Evolutionary conservation across 2,888 invertebrate genomes (phyloP).

Genomic region (Hypsopygia costalis): DNA sequence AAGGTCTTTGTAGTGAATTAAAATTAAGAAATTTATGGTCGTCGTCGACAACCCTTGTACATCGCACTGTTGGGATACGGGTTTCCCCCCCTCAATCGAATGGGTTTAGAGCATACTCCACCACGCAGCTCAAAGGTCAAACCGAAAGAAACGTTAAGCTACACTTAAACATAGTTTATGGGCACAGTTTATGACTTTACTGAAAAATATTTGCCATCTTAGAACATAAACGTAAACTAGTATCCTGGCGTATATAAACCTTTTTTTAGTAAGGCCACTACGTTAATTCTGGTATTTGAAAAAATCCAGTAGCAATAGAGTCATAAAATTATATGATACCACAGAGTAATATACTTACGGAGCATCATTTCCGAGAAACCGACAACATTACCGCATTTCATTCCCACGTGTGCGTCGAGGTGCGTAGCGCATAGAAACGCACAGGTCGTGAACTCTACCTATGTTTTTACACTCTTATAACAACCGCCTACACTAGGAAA

Average conservation of each 20-base stretch:
- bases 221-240: not conserved
- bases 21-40: too few species aligned
- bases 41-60: too few species aligned
- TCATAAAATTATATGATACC: conserved; percentile 1
- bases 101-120: too few species aligned
- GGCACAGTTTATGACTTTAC: too few species aligned
- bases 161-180: too few species aligned
- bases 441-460: conserved; percentile 33
- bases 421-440: conserved; percentile 29
- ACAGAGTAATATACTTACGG: conserved; percentile 12
- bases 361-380: conserved; percentile 27
- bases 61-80: too few species aligned
- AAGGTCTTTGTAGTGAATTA: too few species aligned
- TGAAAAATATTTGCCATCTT: not conserved
- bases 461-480: conserved; percentile 14
- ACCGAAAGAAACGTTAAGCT: too few species aligned
- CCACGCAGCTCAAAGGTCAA: too few species aligned
- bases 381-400: conserved; percentile 22
- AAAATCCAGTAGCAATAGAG: conserved; percentile 1
- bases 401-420: conserved; percentile 35
- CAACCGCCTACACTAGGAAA: conserved; percentile 4
- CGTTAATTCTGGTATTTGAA: not conserved
- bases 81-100: too few species aligned
- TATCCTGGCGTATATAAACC: not conserved
- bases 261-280: too few species aligned